Evolutionary conservation across 2,888 invertebrate genomes (phyloP), one percentile per base, ranked within the genome.

Genomic region (Willowsia nigromaculata): DNA sequence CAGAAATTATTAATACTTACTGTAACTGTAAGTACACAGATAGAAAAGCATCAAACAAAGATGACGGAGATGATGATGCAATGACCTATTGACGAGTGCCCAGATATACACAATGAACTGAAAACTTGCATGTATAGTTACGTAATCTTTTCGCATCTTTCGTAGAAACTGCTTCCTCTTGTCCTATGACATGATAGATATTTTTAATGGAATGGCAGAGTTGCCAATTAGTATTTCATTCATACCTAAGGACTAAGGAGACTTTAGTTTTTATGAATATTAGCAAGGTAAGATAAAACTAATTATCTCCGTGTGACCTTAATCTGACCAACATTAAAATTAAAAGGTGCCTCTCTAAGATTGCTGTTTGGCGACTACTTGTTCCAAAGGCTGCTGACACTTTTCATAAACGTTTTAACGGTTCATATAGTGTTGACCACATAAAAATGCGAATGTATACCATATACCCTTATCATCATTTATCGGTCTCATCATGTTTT

Each of bases 301-400:
- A 85, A 85, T 85, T 85, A 85, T 85, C 59, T 59, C 18, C 9
- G 59, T 59, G 85, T 59, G 85, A 76, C 85, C 85, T 85, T 85
- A 85, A 62, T 85, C 59, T 85, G 59, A 25, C 11, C 59, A 85
- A 76, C 74, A 85, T 85, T 85, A 85, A 85, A 85, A 85, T 85
- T 85, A 85, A 85, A 85, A 76, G 85, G 62, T 22, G 27, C 76
- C 62, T 65, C 37, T 65, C 30, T 30, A 27, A 74, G 13, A 2
- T 15, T 7, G n/a, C 65, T 5, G 9, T 30, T 37, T 15, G 27
- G 18, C 30, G 18, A 22, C 13, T 22, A 6, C 1, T 56, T 7
- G 25, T n/a, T n/a, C 22, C 27, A 27, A 62, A 25, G 59, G 27
- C 59, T 62, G 59, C 53, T 53, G 22, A n/a, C 53, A 18, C 13